Percentiles rank a stretch among this genome's conserved stretches.
phyloP scores from a whole-genome alignment of 2,113 vertebrate genomes.

The Hemichromis elongatus region DNA sequence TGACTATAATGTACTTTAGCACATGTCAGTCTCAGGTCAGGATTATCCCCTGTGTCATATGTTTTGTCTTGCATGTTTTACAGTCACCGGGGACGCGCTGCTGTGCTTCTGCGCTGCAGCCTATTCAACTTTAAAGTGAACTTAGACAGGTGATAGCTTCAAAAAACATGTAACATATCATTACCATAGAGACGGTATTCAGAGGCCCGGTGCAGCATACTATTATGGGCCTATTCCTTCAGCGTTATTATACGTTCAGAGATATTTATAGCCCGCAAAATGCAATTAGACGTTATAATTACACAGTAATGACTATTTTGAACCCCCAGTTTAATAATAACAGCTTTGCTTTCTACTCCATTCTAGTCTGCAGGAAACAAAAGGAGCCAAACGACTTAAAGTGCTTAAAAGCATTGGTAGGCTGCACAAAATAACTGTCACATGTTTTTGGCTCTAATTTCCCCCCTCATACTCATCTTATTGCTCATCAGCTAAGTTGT shows the following conservation, averaged over 20 bases:
- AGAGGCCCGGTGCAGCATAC: background rate
- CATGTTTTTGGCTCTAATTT: slow-evolving; percentile 59
- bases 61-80: slow-evolving; percentile 68
- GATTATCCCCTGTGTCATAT: slow-evolving; percentile 68
- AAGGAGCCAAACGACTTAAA: slow-evolving; percentile 34
- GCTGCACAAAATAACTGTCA: slow-evolving; percentile 56
- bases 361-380: slow-evolving; percentile 32
- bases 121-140: slow-evolving; percentile 35
- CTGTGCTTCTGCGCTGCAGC: slow-evolving; percentile 12
- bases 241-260: background rate
- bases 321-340: slow-evolving; percentile 29
- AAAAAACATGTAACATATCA: background rate
- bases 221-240: background rate
- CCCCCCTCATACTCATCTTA: slow-evolving; percentile 62
- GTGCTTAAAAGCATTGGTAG: slow-evolving; percentile 56
- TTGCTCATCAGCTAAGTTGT: slow-evolving; percentile 77
- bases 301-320: slow-evolving; percentile 11
- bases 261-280: slow-evolving; percentile 12
- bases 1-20: slow-evolving; percentile 77
- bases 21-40: slow-evolving; percentile 73
- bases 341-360: background rate
- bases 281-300: slow-evolving; percentile 38
- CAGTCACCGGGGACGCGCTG: slow-evolving; percentile 36
- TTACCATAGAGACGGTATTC: background rate
- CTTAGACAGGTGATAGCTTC: slow-evolving; percentile 31